Percentiles rank a stretch among this genome's conserved stretches.
These are phyloP conservation scores for Drosophila kikkawai DNA, from an alignment of 1,140 invertebrate species.

Conservation along the genomic window DNA sequence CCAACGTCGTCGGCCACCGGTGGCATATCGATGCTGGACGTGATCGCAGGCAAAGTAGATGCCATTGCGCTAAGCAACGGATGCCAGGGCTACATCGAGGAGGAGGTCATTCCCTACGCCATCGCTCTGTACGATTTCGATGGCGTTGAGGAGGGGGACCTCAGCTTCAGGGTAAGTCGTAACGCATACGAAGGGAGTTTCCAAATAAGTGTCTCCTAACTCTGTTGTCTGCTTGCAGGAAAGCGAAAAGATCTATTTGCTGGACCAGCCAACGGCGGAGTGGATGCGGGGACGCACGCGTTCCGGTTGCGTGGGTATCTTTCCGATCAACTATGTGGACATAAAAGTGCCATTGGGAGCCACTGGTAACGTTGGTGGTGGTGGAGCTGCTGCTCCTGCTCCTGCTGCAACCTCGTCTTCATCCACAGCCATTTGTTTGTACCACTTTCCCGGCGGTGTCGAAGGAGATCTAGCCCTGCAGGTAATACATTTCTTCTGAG, in stretches of 20 bases:
- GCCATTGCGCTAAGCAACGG: slow-evolving; percentile 66
- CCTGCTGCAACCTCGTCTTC: slow-evolving; percentile 51
- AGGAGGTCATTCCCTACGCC: slow-evolving; percentile 87
- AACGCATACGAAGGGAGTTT: background rate
- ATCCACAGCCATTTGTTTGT: slow-evolving; percentile 86
- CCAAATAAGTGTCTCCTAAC: background rate
- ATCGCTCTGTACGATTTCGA: slow-evolving; percentile 91
- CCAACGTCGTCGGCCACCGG: slow-evolving; percentile 83
- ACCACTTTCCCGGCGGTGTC: slow-evolving; percentile 88
- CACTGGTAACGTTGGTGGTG: slow-evolving; percentile 57
- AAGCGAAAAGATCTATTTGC: slow-evolving; percentile 89
- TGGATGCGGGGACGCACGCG: slow-evolving; percentile 91
- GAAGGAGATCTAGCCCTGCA: slow-evolving; percentile 87
- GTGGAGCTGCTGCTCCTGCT: slow-evolving; percentile 7
- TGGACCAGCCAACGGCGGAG: slow-evolving; percentile 90
- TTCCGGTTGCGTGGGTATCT: slow-evolving; percentile 90
- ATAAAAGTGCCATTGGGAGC: slow-evolving; percentile 89
- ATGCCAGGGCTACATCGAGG: slow-evolving; percentile 49
- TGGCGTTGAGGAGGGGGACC: slow-evolving; percentile 89
- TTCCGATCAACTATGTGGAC: slow-evolving; percentile 92
- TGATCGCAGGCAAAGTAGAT: slow-evolving; percentile 78
- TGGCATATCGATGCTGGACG: slow-evolving; percentile 82
- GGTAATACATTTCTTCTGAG: slow-evolving; percentile 76
- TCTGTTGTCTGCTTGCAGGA: slow-evolving; percentile 86
- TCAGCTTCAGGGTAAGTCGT: slow-evolving; percentile 89